These are phyloP conservation scores for Nothocercus nigrocapillus DNA, from an alignment of 2,113 vertebrate genomes.

Conservation along the genomic window DNA sequence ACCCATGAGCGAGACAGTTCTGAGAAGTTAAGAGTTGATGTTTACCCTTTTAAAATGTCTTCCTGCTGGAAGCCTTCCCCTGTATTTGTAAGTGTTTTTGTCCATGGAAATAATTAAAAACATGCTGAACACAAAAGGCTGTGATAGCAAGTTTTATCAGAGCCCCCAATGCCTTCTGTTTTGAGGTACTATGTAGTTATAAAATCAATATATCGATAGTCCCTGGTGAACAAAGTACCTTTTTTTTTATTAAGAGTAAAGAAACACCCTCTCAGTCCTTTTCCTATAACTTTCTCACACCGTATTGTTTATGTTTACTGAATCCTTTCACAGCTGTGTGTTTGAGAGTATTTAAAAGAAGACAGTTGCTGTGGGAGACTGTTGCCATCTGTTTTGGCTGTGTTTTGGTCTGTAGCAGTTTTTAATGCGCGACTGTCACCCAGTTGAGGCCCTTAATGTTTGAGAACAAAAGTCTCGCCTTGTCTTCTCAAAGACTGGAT, in stretches of 20 bases:
- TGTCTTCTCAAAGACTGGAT: neutral
- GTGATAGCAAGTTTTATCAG: neutral
- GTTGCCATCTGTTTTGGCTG: neutral
- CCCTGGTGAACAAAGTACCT: neutral
- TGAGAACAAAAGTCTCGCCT: neutral
- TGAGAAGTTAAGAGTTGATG: conserved; percentile 39
- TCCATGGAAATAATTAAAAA: neutral
- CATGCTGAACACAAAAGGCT: neutral
- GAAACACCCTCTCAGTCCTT: neutral
- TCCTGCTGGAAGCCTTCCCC: neutral
- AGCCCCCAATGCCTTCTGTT: neutral
- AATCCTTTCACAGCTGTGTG: neutral
- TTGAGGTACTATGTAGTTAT: neutral
- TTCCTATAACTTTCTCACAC: neutral
- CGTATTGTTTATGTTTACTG: neutral
- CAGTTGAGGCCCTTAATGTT: neutral
- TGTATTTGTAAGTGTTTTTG: neutral
- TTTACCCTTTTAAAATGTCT: conserved; percentile 35
- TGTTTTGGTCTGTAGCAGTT: neutral
- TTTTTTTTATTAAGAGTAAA: neutral
- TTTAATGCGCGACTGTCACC: neutral
- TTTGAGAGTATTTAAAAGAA: neutral
- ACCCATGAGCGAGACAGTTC: neutral
- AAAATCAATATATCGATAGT: neutral
- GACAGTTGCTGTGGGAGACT: neutral